phyloP scores from a whole-genome alignment of 2,113 vertebrate genomes.

The Varanus komodoensis region DNA sequence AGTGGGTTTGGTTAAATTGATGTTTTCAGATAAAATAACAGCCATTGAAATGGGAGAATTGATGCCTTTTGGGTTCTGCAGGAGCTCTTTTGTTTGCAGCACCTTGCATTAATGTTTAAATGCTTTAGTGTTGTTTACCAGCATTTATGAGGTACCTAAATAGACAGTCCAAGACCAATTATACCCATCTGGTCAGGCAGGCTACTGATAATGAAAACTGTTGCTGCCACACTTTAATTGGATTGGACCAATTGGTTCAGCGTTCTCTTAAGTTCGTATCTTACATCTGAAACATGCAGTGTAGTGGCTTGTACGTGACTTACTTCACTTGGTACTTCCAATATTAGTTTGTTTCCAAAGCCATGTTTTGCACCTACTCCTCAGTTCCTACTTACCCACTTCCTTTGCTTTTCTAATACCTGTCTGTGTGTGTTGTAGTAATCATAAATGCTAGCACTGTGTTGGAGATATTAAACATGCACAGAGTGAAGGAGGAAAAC shows the following conservation, averaged over 20 bases:
- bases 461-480: neutral
- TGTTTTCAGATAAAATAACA: slow-evolving; percentile 36
- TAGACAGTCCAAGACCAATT: neutral
- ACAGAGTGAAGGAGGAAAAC: neutral
- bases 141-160: slow-evolving; percentile 2
- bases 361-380: neutral
- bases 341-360: neutral
- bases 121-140: neutral
- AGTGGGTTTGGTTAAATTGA: slow-evolving; percentile 29
- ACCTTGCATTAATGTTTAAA: slow-evolving; percentile 23
- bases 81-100: slow-evolving; percentile 60
- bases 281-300: neutral
- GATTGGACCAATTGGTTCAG: neutral
- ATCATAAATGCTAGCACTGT: neutral
- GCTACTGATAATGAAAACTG: neutral
- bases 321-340: neutral
- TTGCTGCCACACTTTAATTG: neutral
- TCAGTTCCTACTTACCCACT: neutral
- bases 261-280: neutral
- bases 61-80: slow-evolving; percentile 59
- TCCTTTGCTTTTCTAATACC: neutral
- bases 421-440: neutral
- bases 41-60: slow-evolving; percentile 28
- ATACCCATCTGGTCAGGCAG: neutral
- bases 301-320: neutral